Percentiles rank a stretch among this genome's conserved stretches.
Conservation (phyloP, 2,888 invertebrate species). For the Eucriotettix oculatus region DNA sequence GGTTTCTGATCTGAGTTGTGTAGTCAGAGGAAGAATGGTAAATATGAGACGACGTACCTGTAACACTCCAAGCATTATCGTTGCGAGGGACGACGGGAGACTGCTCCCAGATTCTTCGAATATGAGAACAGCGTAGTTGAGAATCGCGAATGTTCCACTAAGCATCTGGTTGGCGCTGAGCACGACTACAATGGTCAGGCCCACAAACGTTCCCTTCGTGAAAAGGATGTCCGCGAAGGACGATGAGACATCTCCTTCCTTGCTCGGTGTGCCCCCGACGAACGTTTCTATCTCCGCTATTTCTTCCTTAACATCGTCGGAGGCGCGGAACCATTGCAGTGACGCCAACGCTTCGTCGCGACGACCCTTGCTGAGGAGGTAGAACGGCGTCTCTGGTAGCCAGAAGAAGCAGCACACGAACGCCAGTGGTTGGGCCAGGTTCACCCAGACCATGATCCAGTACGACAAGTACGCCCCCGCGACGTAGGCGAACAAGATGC, state of each 20-base stretch:
- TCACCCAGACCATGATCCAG: slow-evolving; percentile 17
- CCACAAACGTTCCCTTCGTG: slow-evolving; percentile 11
- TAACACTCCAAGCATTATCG: slow-evolving; percentile 27
- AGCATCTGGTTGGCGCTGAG: slow-evolving; percentile 27
- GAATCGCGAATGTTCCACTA: slow-evolving; percentile 28
- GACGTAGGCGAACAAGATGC: slow-evolving; percentile 32
- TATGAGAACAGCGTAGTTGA: slow-evolving; percentile 22
- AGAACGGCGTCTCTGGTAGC: slow-evolving; percentile 43
- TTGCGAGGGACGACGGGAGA: slow-evolving; percentile 19
- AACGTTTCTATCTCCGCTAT: background rate
- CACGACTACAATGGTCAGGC: slow-evolving; percentile 23
- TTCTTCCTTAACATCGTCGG: background rate
- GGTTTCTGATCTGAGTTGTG: too few relatives aligned
- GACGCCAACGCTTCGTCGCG: slow-evolving; percentile 27
- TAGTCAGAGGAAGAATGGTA: too few relatives aligned
- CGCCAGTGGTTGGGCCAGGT: background rate
- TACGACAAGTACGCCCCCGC: slow-evolving; percentile 34
- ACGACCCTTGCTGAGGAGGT: slow-evolving; percentile 26
- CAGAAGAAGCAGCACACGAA: slow-evolving; percentile 31
- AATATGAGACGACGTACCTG: background rate
- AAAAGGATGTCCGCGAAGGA: background rate
- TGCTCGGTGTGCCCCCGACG: slow-evolving; percentile 12
- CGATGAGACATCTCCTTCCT: background rate
- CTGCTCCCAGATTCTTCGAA: slow-evolving; percentile 19
- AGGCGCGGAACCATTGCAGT: slow-evolving; percentile 17